Conservation (phyloP, 2,113 vertebrate genomes). For the Mirza zaza region DNA sequence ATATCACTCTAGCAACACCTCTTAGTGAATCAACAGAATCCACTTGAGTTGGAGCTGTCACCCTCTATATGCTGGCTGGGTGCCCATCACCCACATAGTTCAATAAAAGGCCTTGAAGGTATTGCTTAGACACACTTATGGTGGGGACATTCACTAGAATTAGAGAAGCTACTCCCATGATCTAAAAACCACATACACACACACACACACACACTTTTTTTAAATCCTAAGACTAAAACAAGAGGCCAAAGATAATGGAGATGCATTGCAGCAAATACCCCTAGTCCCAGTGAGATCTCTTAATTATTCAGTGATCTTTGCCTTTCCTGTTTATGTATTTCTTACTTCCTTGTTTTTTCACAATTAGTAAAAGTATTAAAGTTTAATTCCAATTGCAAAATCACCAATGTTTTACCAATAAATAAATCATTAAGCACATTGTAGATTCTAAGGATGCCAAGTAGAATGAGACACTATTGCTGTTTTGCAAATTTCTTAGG, state of each 20-base stretch:
- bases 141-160: background rate
- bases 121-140: background rate
- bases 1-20: background rate
- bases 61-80: background rate
- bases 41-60: background rate
- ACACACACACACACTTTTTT: background rate
- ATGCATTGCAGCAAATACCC: background rate
- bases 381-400: slow-evolving; percentile 7
- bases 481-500: background rate
- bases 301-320: background rate
- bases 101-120: background rate
- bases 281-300: background rate
- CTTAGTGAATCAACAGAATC: background rate
- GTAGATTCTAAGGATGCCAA: background rate
- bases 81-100: background rate
- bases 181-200: background rate
- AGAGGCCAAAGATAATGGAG: background rate
- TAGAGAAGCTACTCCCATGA: background rate
- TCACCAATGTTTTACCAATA: background rate
- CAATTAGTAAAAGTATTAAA: slow-evolving; percentile 6
- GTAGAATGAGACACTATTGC: background rate
- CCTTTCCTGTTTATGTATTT: background rate
- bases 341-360: background rate
- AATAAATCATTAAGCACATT: background rate
- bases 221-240: slow-evolving; percentile 10